Evolutionary conservation across 2,888 invertebrate species (phyloP), one percentile per base, ranked within the genome.

Genomic region (Lymantria monacha): DNA sequence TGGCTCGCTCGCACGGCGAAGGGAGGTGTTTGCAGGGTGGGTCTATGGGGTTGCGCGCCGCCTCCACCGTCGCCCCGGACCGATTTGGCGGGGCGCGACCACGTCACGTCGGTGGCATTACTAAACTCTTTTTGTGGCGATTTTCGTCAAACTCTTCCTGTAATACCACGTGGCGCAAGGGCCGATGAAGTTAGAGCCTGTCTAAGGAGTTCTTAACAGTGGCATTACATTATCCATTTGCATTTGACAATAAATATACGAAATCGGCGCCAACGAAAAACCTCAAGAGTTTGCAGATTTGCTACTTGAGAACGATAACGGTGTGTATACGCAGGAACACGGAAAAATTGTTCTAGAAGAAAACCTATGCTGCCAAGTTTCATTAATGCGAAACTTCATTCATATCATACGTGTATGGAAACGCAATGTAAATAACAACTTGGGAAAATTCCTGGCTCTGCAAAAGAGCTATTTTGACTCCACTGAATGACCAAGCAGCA

Each of bases 81-180:
- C n/a, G n/a, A n/a, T n/a, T n/a, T n/a, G n/a, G n/a, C n/a, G n/a
- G n/a, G n/a, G n/a, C n/a, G n/a, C n/a, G n/a, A n/a, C n/a, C n/a
- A n/a, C n/a, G n/a, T n/a, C n/a, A n/a, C n/a, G n/a, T n/a, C n/a
- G 53, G 47, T 30, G 42, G 46, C 36, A 15, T 53, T 36, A 53
- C 53, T 0, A 41, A 54, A 36, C n/a, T n/a, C 61, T 8, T 60
- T 63, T 49, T 64, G 58, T 45, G 56, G 57, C 22, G 54, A 64
- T 52, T 64, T 59, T 30, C 45, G 55, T 44, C 59, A 59, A 40
- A 59, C 51, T n/a, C 43, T 57, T 13, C 57, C 57, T 30, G 59
- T 63, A 41, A 50, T 61, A 54, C 53, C 55, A 55, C 52, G 52
- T 33, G 57, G 53, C 42, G 54, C 55, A 14, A 31, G 52, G 46